phyloP scores from a whole-genome alignment of 2,797 vertebrate genomes.

The Centropyge bicolor region DNA sequence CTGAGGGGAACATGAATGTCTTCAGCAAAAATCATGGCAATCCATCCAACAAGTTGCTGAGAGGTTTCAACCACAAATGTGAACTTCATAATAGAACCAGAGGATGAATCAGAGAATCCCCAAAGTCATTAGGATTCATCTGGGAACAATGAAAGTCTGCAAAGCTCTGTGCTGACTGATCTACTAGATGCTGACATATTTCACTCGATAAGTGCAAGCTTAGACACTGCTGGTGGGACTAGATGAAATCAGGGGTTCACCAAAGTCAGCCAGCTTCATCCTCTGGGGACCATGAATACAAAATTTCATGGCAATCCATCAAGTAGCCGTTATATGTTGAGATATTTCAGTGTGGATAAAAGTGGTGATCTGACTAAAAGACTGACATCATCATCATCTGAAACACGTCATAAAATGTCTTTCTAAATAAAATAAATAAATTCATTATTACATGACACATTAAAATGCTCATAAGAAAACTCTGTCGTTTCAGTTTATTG shows the following conservation, averaged over 20 bases:
- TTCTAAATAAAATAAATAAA: rapidly evolving
- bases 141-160: constrained; percentile 8
- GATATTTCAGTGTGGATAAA: constrained; percentile 6
- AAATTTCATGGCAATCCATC: constrained; percentile 1
- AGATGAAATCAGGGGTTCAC: not conserved
- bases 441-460: not conserved
- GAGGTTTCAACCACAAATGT: constrained; percentile 4
- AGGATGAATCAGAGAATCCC: not conserved
- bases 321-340: not conserved
- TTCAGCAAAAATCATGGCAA: not conserved
- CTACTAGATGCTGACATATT: not conserved
- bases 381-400: not conserved
- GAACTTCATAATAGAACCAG: not conserved
- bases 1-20: not conserved
- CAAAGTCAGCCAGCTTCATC: not conserved
- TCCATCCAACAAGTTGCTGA: not conserved
- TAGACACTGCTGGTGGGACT: not conserved
- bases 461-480: not conserved
- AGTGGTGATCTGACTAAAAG: not conserved
- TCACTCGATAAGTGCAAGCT: not conserved
- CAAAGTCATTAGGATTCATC: constrained; percentile 1
- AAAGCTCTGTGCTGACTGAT: not conserved
- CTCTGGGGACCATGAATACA: constrained; percentile 1
- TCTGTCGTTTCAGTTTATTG: not conserved
- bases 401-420: not conserved